Base-by-base conservation (phyloP, 2,113 vertebrate genomes). In the Lamprologus ornatipinnis region DNA sequence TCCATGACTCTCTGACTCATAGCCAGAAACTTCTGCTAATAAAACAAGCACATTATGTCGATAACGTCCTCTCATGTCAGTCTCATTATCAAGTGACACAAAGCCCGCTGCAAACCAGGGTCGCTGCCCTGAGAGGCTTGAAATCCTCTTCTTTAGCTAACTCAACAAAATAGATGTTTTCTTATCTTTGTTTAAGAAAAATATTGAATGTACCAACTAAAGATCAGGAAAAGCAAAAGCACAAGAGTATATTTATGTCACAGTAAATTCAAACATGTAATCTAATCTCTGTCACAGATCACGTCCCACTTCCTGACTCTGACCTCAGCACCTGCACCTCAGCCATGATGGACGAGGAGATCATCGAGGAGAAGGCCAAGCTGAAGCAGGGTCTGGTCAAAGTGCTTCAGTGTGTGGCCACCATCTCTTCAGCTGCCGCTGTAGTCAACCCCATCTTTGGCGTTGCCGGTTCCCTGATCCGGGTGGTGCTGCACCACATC, bases 401-500 rank as follows among this genome's bases (percentile, higher is more conserved):
- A 90, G 97, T 96, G 31, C 94, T 97, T 3, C 28, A 96, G 65
- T 97, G 96, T 2, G 93, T 97, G 55, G 94, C 96, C 88, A 93
- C 94, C 78, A 97, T 97, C 93, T 97, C 96, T 6, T 96, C 96
- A 0, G 97, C 96, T 1, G 96, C 96, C 0, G 88, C 97, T 2
- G 96, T 96, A 83, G 94, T 97, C 0, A 96, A 97, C 92, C 97
- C 97, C 73, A 97, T 97, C 13, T 97, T 97, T 0, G 96, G 97
- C 2, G 93, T 97, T 65, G 96, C 96, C 0, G 96, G 97, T 5
- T 96, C 96, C 6, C 91, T 97, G 80, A 96, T 97, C 91, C 95
- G 96, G 2, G 96, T 97, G 88, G 96, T 97, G 54, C 92, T 97
- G 65, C 94, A 96, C 89, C 96, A 97, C 10, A 68, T 97, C 0